A percentile compares a stretch with the other conserved stretches of the same genome.
Evolutionary conservation across 2,113 vertebrate genomes (phyloP).

Genomic region (Excalfactoria chinensis): DNA sequence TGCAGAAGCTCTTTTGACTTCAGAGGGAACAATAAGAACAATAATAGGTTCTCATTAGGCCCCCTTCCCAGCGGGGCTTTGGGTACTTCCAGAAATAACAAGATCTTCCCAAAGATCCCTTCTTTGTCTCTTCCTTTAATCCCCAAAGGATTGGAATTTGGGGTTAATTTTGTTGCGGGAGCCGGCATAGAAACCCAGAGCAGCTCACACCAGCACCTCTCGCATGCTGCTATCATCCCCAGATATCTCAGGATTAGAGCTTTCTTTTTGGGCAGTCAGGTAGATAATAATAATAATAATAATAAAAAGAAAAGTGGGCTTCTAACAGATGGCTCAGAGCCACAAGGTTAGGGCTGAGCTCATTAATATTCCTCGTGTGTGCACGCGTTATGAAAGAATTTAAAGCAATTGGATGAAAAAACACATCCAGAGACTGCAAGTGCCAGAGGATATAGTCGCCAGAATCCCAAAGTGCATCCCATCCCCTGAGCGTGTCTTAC

Average conservation of each 20-base stretch:
- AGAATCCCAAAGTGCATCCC: background rate
- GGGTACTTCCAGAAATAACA: constrained; percentile 71
- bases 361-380: constrained; percentile 41
- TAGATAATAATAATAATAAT: background rate
- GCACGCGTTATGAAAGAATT: constrained; percentile 11
- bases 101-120: constrained; percentile 67
- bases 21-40: constrained; percentile 60
- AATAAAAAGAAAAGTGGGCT: background rate
- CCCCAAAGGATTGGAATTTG: constrained; percentile 47
- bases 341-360: constrained; percentile 2
- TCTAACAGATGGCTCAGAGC: constrained; percentile 34
- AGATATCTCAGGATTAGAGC: background rate
- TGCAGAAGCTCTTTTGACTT: constrained; percentile 63
- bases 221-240: background rate
- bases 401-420: constrained; percentile 1
- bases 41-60: constrained; percentile 70
- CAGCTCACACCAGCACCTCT: constrained; percentile 50
- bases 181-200: constrained; percentile 8
- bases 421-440: background rate
- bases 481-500: background rate
- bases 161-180: constrained; percentile 61
- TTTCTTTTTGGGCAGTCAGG: constrained; percentile 52
- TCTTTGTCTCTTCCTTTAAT: constrained; percentile 67
- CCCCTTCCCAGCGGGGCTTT: constrained; percentile 58
- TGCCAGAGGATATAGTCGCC: background rate